Evolutionary conservation across 2,888 invertebrate genomes (phyloP), one percentile per base, ranked within the genome.

Genomic region (Acanthosepion pharaonis): DNA sequence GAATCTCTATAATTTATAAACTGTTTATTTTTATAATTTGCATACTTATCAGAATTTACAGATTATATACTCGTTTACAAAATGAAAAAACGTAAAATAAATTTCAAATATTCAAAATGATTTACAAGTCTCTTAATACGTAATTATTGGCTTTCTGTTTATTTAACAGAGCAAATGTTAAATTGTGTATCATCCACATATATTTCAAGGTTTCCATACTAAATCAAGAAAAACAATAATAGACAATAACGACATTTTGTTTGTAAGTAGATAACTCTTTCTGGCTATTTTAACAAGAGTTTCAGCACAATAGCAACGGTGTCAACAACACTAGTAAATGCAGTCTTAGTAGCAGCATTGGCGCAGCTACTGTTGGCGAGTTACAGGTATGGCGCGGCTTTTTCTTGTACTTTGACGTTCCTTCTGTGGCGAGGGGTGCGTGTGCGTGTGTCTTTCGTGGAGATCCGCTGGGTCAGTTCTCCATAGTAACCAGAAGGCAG

Each of bases 381-480:
- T 33, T 33, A 78, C 78, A 78, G 78, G 78, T 78, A 78, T 78
- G 78, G 23, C 15, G n/a, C 78, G 78, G n/a, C n/a, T n/a, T 78
- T 78, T 78, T 33, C 78, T 15, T 33, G 78, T 33, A 33, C n/a
- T 78, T 78, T 78, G 78, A n/a, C 78, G 78, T 78, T 78, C 78
- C 78, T 78, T 78, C 78, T 78, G 4, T 78, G 64, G 64, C 5
- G 20, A 8, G 8, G 64, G 8, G 78, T 33, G 78, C 11, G 78
- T 33, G 59, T 59, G 78, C 33, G 78, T 78, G 78, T 78, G 78
- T 78, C 78, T 78, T 78, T 78, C 33, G 78, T 78, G 78, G n/a
- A n/a, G 78, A 78, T 78, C 78, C 78, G 78, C 78, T 78, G 78
- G 78, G 78, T 78, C 78, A 78, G 78, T 78, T 78, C 78, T 78